Evolutionary conservation across 2,888 invertebrate species (phyloP).

Genomic region (Eristalinus aeneus): DNA sequence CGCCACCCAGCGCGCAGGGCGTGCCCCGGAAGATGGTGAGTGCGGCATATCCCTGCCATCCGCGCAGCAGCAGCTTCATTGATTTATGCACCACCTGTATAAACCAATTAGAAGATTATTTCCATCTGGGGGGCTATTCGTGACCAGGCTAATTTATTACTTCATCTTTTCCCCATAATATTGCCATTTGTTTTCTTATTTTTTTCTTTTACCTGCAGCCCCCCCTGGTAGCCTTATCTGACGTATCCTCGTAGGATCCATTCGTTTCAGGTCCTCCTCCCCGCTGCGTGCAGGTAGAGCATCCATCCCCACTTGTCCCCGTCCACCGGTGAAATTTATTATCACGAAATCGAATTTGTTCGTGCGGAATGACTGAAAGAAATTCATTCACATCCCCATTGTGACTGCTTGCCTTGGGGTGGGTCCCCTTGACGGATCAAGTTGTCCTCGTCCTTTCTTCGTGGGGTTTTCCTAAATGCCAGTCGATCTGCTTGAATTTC

Average conservation of each 20-base stretch:
- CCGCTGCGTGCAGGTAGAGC: constrained; percentile 2
- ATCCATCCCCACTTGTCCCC: constrained; percentile 4
- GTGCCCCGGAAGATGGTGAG: background rate
- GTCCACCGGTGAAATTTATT: constrained; percentile 54
- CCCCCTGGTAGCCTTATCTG: background rate
- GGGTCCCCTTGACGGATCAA: constrained; percentile 37
- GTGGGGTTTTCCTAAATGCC: background rate
- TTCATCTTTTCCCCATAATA: constrained; percentile 63
- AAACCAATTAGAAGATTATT: constrained; percentile 66
- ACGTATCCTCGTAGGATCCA: constrained; percentile 37
- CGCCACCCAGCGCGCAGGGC: background rate
- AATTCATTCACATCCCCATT: constrained; percentile 35
- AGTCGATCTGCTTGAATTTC: background rate
- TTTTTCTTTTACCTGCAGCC: background rate
- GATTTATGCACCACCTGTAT: constrained; percentile 67
- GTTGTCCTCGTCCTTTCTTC: background rate
- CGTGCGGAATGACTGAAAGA: constrained; percentile 59
- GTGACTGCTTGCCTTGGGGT: background rate
- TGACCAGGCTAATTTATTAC: constrained; percentile 70
- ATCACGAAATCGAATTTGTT: constrained; percentile 70
- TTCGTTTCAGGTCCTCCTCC: constrained; percentile 15
- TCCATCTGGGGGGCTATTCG: constrained; percentile 29
- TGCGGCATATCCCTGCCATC: background rate
- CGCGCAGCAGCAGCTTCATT: constrained; percentile 23
- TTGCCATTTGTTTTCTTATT: constrained; percentile 46